Conservation (phyloP, 2,113 vertebrate species). For the Ammodytes marinus region DNA sequence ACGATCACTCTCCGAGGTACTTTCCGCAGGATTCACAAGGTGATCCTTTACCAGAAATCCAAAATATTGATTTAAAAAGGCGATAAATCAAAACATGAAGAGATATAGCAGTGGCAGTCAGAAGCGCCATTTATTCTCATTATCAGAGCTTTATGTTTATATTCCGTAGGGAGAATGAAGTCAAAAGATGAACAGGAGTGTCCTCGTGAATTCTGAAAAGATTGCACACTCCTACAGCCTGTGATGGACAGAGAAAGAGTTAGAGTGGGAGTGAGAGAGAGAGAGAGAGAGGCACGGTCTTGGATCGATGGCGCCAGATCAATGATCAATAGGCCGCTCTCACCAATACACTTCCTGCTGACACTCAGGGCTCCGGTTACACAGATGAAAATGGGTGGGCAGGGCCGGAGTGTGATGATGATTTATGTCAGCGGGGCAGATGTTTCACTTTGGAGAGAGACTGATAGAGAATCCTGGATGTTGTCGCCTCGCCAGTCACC, state of each 20-base stretch:
- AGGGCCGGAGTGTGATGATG: constrained; percentile 72
- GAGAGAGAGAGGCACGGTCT: constrained; percentile 34
- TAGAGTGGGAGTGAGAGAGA: constrained; percentile 34
- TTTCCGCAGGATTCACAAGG: constrained; percentile 21
- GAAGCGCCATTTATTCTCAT: constrained; percentile 60
- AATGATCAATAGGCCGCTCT: constrained; percentile 81
- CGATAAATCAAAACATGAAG: constrained; percentile 57
- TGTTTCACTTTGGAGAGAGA: constrained; percentile 71
- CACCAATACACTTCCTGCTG: constrained; percentile 80
- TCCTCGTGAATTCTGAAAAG: constrained; percentile 46
- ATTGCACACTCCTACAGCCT: constrained; percentile 35
- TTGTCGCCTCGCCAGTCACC: constrained; percentile 55
- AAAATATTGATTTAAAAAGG: constrained; percentile 50
- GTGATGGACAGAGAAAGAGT: constrained; percentile 16
- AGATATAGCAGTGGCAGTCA: constrained; percentile 18
- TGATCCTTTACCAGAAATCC: constrained; percentile 34
- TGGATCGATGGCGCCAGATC: constrained; percentile 78
- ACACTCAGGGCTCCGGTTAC: constrained; percentile 73
- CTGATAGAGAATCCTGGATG: constrained; percentile 69
- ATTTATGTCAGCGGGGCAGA: constrained; percentile 75
- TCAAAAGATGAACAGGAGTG: constrained; percentile 61
- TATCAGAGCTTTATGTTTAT: constrained; percentile 45
- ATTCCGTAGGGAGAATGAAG: constrained; percentile 49
- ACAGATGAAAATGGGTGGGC: constrained; percentile 79
- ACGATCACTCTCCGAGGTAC: not conserved